Evolutionary conservation across 2,113 vertebrate genomes (phyloP).

Genomic region (Cisticola juncidis): DNA sequence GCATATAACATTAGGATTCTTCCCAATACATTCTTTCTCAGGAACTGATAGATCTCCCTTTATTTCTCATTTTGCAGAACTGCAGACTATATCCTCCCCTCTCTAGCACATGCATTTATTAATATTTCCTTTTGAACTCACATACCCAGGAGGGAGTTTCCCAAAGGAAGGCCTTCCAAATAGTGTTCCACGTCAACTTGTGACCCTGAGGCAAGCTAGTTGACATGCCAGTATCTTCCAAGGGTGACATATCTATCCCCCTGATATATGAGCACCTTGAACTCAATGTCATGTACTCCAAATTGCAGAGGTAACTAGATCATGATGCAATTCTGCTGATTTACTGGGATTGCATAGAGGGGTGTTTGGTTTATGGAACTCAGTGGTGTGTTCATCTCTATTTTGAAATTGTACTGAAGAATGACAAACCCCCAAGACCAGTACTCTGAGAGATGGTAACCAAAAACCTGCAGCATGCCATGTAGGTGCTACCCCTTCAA

Average conservation of each 20-base stretch:
- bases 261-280: slow-evolving; percentile 51
- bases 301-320: background rate
- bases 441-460: background rate
- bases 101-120: background rate
- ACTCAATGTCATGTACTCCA: slow-evolving; percentile 12
- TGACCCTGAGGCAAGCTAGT: slow-evolving; percentile 19
- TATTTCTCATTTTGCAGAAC: background rate
- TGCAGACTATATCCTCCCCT: background rate
- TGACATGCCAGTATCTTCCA: background rate
- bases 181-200: background rate
- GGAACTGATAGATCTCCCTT: background rate
- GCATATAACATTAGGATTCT: background rate
- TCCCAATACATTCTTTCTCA: background rate
- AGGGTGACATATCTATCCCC: slow-evolving; percentile 24
- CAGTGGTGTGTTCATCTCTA: background rate
- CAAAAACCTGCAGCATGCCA: background rate
- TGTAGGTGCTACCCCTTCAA: background rate
- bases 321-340: slow-evolving; percentile 40
- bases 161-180: slow-evolving; percentile 15
- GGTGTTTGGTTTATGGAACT: background rate
- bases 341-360: background rate
- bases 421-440: background rate
- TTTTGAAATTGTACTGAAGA: background rate
- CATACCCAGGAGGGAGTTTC: slow-evolving; percentile 10
- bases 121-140: background rate